phyloP scores from a whole-genome alignment of 2,888 invertebrate genomes.

The Clepsis dumicolana region DNA sequence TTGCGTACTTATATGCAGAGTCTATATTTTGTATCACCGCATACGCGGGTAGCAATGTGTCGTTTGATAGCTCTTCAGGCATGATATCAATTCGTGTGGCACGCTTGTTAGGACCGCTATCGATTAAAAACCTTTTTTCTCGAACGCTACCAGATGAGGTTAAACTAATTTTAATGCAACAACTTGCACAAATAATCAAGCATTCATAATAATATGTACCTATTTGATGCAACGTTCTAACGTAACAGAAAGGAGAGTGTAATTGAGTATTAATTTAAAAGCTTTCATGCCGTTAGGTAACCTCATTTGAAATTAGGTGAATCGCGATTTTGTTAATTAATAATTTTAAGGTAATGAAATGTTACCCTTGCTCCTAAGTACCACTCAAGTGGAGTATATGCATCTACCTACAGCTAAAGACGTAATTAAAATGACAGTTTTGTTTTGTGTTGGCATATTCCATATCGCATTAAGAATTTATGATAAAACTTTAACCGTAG shows the following conservation, averaged over 20 bases:
- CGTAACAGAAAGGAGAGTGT: neutral
- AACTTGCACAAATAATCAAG: neutral
- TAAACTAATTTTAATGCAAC: too few relatives aligned
- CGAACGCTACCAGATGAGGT: neutral
- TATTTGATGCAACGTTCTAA: neutral
- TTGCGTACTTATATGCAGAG: too few relatives aligned
- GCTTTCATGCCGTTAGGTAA: neutral
- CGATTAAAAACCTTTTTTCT: neutral
- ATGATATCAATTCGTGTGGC: neutral
- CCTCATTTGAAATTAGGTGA: slow-evolving; percentile 1
- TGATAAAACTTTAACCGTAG: too few relatives aligned
- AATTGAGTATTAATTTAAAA: slow-evolving; percentile 1
- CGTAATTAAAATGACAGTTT: neutral
- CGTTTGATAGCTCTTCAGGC: neutral
- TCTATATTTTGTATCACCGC: neutral
- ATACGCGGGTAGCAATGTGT: neutral
- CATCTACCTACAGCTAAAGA: neutral
- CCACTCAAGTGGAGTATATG: neutral
- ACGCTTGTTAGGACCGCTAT: neutral
- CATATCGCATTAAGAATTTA: too few relatives aligned
- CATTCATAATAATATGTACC: neutral
- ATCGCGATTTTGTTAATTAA: neutral
- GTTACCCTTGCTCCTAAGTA: neutral
- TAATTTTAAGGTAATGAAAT: neutral
- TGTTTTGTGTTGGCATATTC: too few relatives aligned